Evolutionary conservation across 2,888 invertebrate genomes (phyloP).

Genomic region (Drosophila flavopinicola): DNA sequence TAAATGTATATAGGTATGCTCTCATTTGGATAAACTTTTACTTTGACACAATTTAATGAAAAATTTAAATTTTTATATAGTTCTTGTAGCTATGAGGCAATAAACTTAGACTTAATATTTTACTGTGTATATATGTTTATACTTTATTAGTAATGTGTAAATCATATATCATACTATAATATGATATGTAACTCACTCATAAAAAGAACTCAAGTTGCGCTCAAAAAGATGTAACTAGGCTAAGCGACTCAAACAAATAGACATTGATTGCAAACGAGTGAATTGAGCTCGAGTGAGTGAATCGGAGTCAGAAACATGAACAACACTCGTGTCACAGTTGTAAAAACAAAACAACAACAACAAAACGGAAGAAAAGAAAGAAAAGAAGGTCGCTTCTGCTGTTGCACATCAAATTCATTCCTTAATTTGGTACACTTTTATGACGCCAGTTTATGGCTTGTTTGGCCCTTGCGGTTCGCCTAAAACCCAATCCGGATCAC

Average conservation of each 20-base stretch:
- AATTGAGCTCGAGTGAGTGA: slow-evolving; percentile 3
- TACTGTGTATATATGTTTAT: neutral
- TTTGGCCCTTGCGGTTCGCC: slow-evolving; percentile 70
- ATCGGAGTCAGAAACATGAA: slow-evolving; percentile 5
- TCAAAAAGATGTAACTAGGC: neutral
- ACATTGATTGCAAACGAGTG: slow-evolving; percentile 26
- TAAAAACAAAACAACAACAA: too few species aligned
- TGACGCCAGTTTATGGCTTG: slow-evolving; percentile 75
- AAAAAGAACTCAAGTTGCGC: slow-evolving; percentile 24
- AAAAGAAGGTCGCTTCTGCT: slow-evolving; percentile 20
- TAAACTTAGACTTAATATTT: neutral
- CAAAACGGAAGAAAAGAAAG: too few species aligned
- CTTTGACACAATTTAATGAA: too few species aligned
- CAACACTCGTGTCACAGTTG: slow-evolving; percentile 26
- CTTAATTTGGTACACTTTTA: slow-evolving; percentile 80
- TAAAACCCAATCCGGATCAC: slow-evolving; percentile 44
- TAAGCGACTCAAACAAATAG: neutral
- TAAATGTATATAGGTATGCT: too few species aligned
- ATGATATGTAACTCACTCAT: slow-evolving; percentile 6
- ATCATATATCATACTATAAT: neutral
- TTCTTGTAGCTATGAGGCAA: too few species aligned
- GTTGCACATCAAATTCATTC: slow-evolving; percentile 64
- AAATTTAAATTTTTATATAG: neutral
- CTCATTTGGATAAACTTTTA: too few species aligned
- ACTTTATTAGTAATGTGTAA: neutral